Evolutionary conservation across 2,888 invertebrate genomes (phyloP).

Genomic region (Romanomermis culicivorax): DNA sequence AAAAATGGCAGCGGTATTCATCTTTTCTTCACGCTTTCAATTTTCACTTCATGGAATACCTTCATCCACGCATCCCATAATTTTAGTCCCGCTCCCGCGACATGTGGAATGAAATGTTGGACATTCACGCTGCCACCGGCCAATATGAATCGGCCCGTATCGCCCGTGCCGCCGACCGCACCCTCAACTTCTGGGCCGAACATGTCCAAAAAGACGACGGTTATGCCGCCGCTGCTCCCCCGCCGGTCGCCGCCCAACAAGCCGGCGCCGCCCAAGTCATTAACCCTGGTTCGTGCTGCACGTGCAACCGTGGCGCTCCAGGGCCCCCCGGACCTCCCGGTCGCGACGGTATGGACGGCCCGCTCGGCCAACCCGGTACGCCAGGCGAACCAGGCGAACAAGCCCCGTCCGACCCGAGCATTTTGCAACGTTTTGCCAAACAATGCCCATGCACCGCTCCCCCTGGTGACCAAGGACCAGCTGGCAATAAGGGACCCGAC

Average conservation of each 20-base stretch:
- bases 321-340: conserved; percentile 22
- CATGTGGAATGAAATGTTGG: conserved; percentile 28
- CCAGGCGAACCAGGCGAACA: not conserved
- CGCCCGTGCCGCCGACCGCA: conserved; percentile 15
- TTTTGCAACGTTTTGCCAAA: not conserved
- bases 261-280: not conserved
- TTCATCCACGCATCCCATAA: no score
- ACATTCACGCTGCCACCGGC: conserved; percentile 14
- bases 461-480: conserved; percentile 7
- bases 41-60: no score
- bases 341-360: conserved; percentile 20
- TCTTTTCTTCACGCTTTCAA: no score
- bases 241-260: not conserved
- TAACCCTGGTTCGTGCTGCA: conserved; percentile 13
- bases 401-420: not conserved
- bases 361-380: conserved; percentile 10
- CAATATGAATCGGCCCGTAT: not conserved
- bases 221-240: conserved; percentile 19
- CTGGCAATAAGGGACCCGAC: conserved; percentile 6
- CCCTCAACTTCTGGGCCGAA: conserved; percentile 1
- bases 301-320: conserved; percentile 26
- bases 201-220: conserved; percentile 10
- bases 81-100: conserved; percentile 23
- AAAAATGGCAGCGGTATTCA: not conserved
- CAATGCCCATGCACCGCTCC: conserved; percentile 28